A percentile compares a stretch with the other conserved stretches of the same genome.
These are phyloP conservation scores for Euphonia xanthogaster DNA, from an alignment of 2,797 vertebrate genomes.

Conservation along the genomic window DNA sequence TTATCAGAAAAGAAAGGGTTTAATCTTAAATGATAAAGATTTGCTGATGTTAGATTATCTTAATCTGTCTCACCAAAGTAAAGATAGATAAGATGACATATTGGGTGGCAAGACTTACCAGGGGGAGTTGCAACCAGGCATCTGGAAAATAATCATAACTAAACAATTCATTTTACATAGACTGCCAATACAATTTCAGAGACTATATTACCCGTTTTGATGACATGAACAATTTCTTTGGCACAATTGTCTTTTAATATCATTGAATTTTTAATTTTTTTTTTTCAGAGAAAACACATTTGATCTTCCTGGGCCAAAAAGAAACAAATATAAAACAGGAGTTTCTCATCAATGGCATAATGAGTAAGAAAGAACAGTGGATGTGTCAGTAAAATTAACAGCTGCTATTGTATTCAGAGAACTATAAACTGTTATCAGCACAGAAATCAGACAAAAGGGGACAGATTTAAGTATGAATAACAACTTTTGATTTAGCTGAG, in stretches of 20 bases:
- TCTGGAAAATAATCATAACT: background rate
- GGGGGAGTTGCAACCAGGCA: rapidly evolving
- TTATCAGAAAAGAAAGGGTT: background rate
- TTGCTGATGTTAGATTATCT: background rate
- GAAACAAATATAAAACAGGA: background rate
- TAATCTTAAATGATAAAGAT: background rate
- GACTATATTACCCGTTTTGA: background rate
- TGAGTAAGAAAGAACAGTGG: background rate
- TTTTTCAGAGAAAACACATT: background rate
- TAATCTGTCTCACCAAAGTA: background rate
- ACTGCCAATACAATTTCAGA: background rate
- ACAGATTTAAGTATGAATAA: background rate
- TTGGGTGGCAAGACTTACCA: background rate
- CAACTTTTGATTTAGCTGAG: background rate
- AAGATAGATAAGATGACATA: background rate
- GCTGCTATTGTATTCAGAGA: background rate
- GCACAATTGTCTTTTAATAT: background rate
- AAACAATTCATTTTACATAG: background rate
- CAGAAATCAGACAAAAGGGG: background rate
- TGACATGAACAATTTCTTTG: background rate
- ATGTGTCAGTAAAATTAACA: background rate
- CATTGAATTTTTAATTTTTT: rapidly evolving
- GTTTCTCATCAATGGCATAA: background rate
- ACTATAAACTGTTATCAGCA: background rate
- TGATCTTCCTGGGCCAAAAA: background rate